phyloP scores from a whole-genome alignment of 2,113 vertebrate genomes.

The Struthidea cinerea region DNA sequence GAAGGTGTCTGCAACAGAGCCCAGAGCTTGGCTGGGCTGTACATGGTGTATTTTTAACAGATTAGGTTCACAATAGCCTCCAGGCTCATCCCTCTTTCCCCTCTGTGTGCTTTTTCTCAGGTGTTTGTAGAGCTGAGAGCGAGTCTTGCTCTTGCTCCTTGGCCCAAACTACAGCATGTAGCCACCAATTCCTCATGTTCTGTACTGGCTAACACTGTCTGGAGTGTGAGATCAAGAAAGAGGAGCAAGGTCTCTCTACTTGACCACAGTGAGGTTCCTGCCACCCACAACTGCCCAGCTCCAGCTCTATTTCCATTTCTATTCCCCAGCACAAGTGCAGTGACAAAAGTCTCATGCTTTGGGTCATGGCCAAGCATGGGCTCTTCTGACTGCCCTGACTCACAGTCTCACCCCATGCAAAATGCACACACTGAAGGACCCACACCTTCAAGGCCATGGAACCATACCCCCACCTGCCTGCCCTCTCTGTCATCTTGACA shows the following conservation, averaged over 20 bases:
- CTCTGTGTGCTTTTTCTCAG: background rate
- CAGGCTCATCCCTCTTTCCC: background rate
- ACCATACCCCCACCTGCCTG: background rate
- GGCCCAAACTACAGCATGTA: background rate
- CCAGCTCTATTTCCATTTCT: background rate
- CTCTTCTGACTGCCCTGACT: background rate
- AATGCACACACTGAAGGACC: background rate
- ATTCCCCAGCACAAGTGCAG: background rate
- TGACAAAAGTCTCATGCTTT: background rate
- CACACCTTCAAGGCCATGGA: background rate
- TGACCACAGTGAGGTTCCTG: background rate
- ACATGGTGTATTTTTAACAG: background rate
- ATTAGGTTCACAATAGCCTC: background rate
- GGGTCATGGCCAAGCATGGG: background rate
- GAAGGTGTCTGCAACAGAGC: background rate
- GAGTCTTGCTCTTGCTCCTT: background rate
- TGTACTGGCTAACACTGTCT: background rate
- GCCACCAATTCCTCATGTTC: background rate
- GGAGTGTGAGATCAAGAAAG: background rate
- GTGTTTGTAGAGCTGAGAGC: background rate
- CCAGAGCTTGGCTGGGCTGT: background rate
- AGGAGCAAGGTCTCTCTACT: background rate
- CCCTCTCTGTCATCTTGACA: background rate
- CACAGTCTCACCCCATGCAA: background rate
- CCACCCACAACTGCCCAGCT: background rate